Evolutionary conservation across 2,113 vertebrate genomes (phyloP).

Genomic region (Mohoua ochrocephala): DNA sequence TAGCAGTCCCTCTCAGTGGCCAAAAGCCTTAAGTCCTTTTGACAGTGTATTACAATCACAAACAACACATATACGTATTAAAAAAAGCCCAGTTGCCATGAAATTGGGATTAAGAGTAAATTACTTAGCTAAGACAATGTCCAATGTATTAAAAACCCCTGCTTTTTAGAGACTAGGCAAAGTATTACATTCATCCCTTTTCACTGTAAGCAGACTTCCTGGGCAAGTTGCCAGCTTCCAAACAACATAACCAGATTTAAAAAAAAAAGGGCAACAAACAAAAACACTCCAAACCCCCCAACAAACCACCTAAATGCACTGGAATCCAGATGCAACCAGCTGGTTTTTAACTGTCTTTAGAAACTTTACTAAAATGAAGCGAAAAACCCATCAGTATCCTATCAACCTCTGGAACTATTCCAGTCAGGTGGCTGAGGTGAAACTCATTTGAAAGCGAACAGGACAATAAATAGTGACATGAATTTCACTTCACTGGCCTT

Average conservation of each 20-base stretch:
- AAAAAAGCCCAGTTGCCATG: accelerated
- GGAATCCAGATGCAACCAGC: background rate
- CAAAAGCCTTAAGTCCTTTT: background rate
- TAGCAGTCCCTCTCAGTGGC: background rate
- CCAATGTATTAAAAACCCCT: background rate
- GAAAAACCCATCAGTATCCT: background rate
- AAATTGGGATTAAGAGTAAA: background rate
- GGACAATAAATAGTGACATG: background rate
- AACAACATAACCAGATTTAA: background rate
- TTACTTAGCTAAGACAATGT: background rate
- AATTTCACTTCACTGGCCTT: background rate
- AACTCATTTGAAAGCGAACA: background rate
- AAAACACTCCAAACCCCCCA: background rate
- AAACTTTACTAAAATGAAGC: background rate
- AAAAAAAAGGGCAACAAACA: background rate
- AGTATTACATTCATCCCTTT: background rate
- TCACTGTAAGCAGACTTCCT: background rate
- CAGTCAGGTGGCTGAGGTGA: background rate
- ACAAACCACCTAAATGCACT: background rate
- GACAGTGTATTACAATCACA: background rate
- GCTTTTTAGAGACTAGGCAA: background rate
- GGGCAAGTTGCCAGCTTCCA: background rate
- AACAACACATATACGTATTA: accelerated
- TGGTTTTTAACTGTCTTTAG: background rate
- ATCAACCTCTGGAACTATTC: background rate